phyloP scores from a whole-genome alignment of 2,113 vertebrate species.

The Perca flavescens region DNA sequence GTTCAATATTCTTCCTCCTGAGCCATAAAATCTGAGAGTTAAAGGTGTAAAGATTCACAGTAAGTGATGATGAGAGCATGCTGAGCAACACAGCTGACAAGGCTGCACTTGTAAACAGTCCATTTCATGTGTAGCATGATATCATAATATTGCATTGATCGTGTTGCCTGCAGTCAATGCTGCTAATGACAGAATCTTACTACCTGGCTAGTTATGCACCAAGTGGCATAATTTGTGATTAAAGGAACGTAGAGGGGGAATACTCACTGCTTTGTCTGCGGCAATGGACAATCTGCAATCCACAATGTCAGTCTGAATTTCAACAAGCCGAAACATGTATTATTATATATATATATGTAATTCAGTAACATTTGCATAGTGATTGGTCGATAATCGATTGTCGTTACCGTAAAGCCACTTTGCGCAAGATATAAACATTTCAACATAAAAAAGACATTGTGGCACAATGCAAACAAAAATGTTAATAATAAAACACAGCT shows the following conservation, averaged over 20 bases:
- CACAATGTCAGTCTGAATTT: constrained; percentile 5
- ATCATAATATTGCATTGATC: constrained; percentile 54
- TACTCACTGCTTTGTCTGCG: background rate
- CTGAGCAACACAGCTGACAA: background rate
- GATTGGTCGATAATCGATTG: background rate
- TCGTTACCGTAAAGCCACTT: background rate
- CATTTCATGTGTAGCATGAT: constrained; percentile 46
- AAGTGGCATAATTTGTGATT: constrained; percentile 39
- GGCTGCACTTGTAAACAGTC: constrained; percentile 10
- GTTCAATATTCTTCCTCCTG: background rate
- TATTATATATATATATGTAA: too few relatives aligned
- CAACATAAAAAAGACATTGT: background rate
- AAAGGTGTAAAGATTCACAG: background rate
- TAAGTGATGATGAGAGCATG: constrained; percentile 2
- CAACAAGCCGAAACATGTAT: constrained; percentile 6
- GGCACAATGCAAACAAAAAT: background rate
- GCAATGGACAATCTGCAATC: background rate
- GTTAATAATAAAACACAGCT: background rate
- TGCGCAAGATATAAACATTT: background rate
- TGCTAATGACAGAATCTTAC: constrained; percentile 57
- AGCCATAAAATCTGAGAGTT: constrained; percentile 4
- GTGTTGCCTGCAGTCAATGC: constrained; percentile 40
- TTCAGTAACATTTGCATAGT: background rate
- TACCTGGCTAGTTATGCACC: constrained; percentile 26
- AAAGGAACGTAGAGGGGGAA: background rate